Conservation (phyloP, 2,113 vertebrate species). For the Takifugu bimaculatus region DNA sequence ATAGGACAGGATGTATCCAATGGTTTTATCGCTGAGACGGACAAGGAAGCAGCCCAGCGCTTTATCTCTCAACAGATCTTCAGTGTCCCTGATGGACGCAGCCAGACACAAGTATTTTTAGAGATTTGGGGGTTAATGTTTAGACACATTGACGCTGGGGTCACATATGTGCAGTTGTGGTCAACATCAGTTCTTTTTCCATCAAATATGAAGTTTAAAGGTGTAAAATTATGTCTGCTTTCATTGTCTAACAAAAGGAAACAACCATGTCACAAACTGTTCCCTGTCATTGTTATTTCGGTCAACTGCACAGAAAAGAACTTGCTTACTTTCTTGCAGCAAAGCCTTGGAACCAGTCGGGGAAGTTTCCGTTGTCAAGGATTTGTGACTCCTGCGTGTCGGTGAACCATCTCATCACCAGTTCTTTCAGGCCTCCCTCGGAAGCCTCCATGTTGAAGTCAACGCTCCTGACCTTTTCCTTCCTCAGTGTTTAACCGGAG, state of each 20-base stretch:
- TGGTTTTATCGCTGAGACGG: conserved; percentile 79
- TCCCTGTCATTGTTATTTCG: too few relatives aligned
- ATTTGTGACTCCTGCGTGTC: conserved; percentile 78
- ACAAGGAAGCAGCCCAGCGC: conserved; percentile 81
- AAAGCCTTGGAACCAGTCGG: conserved; percentile 86
- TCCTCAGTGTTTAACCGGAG: conserved; percentile 23
- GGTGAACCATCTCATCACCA: conserved; percentile 79
- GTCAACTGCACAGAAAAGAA: background rate
- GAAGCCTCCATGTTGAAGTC: conserved; percentile 19
- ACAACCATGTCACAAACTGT: background rate
- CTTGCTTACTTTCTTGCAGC: conserved; percentile 78
- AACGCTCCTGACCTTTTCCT: conserved; percentile 45
- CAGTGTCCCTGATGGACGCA: conserved; percentile 72
- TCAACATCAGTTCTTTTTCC: too few relatives aligned
- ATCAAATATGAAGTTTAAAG: too few relatives aligned
- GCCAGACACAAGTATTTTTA: background rate
- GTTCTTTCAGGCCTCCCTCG: conserved; percentile 70
- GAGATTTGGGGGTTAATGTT: conserved; percentile 15
- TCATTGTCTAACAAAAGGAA: background rate
- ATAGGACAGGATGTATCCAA: conserved; percentile 85
- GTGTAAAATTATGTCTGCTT: background rate
- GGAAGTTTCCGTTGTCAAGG: conserved; percentile 72
- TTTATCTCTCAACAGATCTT: conserved; percentile 77
- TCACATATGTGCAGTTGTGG: background rate
- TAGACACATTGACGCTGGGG: background rate